Evolutionary conservation across 2,888 invertebrate genomes (phyloP).

Genomic region (Philopedon plagiatum): DNA sequence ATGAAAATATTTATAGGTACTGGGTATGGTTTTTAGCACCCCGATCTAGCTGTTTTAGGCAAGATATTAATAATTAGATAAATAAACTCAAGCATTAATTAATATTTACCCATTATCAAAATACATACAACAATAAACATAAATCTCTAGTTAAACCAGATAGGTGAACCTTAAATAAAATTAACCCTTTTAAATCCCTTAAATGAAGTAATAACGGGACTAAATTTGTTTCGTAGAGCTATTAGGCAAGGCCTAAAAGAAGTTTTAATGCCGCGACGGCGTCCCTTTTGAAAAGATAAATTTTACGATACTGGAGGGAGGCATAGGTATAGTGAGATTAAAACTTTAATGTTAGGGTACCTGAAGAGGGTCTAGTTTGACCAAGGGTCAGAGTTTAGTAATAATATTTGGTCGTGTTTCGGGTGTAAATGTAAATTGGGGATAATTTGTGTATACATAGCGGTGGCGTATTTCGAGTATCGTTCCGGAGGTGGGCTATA

Average conservation of each 20-base stretch:
- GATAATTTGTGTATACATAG: not conserved
- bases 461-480: no score
- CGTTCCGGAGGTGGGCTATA: no score
- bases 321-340: conserved; percentile 20
- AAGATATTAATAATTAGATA: no score
- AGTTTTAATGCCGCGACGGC: not conserved
- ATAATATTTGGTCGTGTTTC: conserved; percentile 10
- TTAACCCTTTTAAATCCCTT: conserved; percentile 18
- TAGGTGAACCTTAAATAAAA: conserved; percentile 1
- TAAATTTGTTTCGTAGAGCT: conserved; percentile 16
- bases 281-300: conserved; percentile 23
- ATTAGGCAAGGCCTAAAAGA: conserved; percentile 21
- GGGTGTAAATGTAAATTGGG: not conserved
- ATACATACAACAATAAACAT: no score
- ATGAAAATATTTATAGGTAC: no score
- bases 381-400: conserved; percentile 13
- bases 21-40: no score
- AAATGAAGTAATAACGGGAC: conserved; percentile 9
- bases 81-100: not conserved
- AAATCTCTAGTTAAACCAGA: conserved; percentile 6
- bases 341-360: conserved; percentile 22
- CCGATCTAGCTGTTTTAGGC: no score
- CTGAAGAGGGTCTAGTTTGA: conserved; percentile 9
- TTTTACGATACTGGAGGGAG: conserved; percentile 11
- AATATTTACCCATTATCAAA: not conserved